Evolutionary conservation across 2,888 invertebrate species (phyloP).

Genomic region (Lydus trimaculatus): DNA sequence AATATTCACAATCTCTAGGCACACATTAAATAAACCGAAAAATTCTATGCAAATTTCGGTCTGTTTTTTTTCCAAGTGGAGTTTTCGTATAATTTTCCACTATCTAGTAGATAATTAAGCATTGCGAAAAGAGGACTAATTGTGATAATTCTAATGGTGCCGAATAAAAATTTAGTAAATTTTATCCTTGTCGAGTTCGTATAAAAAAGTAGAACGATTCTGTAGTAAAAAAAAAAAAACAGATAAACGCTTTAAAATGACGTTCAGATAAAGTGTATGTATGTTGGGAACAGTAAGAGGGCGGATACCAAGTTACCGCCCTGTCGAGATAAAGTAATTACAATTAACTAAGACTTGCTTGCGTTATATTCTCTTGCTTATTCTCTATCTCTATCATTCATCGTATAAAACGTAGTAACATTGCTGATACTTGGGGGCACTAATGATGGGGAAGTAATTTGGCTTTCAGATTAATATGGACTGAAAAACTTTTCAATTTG

Average conservation of each 20-base stretch:
- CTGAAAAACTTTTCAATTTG: constrained; percentile 51
- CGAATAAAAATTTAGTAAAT: neutral
- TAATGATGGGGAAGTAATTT: constrained; percentile 55
- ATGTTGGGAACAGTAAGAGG: constrained; percentile 23
- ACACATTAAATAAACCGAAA: neutral
- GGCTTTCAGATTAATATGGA: constrained; percentile 51
- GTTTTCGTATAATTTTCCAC: neutral
- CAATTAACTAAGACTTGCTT: constrained; percentile 50
- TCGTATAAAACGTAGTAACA: constrained; percentile 31
- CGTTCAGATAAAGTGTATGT: constrained; percentile 23
- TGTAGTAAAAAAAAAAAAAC: neutral
- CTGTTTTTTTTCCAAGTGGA: neutral
- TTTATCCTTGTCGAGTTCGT: neutral
- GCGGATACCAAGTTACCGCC: constrained; percentile 20
- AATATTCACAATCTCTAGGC: neutral
- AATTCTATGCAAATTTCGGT: neutral
- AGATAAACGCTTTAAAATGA: constrained; percentile 14
- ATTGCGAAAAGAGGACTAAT: neutral
- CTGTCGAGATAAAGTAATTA: constrained; percentile 52
- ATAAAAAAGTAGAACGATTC: neutral
- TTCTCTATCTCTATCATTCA: neutral
- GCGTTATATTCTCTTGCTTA: constrained; percentile 17
- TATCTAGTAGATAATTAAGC: neutral
- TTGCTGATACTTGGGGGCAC: constrained; percentile 48
- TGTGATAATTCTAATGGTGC: neutral